Conservation (phyloP, 2,888 invertebrate genomes). For the Strigamia transsilvanica region DNA sequence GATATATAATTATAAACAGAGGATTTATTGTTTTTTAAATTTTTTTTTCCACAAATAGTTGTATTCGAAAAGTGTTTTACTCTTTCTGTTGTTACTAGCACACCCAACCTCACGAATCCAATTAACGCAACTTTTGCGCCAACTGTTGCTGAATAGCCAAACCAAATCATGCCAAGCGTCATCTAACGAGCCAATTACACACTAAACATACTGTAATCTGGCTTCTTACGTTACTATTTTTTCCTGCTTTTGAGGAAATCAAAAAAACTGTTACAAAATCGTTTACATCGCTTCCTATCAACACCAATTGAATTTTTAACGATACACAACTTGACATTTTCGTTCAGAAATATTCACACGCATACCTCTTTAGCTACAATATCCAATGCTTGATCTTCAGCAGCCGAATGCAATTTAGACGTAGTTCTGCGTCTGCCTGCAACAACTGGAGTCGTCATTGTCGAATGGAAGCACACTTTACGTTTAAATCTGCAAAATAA, state of each 20-base stretch:
- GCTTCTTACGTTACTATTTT: neutral
- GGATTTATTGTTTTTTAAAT: no score
- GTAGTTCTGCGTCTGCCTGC: slow-evolving; percentile 69
- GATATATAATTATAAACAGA: no score
- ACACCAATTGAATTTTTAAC: no score
- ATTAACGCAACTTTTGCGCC: neutral
- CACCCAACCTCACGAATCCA: neutral
- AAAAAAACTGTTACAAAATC: neutral
- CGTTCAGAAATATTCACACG: slow-evolving; percentile 59
- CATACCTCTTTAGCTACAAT: slow-evolving; percentile 98
- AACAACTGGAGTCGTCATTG: slow-evolving; percentile 59
- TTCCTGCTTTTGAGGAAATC: slow-evolving; percentile 19
- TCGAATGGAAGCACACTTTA: neutral
- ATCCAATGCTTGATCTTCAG: slow-evolving; percentile 97
- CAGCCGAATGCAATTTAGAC: slow-evolving; percentile 81
- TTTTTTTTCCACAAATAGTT: no score
- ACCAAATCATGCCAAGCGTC: neutral
- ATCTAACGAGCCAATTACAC: neutral
- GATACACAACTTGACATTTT: neutral
- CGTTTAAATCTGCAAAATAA: neutral
- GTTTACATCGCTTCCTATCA: neutral
- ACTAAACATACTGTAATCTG: neutral
- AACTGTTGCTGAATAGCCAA: neutral
- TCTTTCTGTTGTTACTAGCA: no score
- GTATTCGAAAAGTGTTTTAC: no score